Evolutionary conservation across 2,888 invertebrate species (phyloP), one percentile per base, ranked within the genome.

Genomic region (Cosmia pyralina): DNA sequence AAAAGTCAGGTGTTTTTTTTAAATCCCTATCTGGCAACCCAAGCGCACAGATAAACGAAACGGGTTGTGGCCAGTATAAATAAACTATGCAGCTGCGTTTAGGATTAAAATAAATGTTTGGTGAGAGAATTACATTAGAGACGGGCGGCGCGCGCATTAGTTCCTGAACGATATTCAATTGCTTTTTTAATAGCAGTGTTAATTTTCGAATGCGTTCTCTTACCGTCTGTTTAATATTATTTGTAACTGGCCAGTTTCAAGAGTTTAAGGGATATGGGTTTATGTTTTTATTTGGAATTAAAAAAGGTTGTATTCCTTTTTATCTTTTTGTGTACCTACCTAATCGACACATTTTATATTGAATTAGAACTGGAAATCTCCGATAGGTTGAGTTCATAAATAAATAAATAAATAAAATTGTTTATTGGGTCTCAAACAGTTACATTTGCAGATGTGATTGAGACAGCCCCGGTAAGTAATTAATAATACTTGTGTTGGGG

Each of bases 41-140:
- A 62, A 65, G 64, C 59, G 60, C 52, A 79, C 55, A 82, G 78
- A 85, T 80, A 79, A 82, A 85, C 75, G 72, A 84, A 89, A 87
- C 89, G 85, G 87, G 89, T 88, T 88, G 84, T 79, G 78, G 88
- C 79, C 81, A 86, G 87, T 88, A 87, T 88, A 87, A 89, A 89
- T 89, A 89, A 88, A 87, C 85, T 83, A 87, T 85, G 79, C 85
- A 85, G 85, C 88, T 85, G 87, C 84, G 82, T 85, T 87, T 84
- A 86, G 85, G 78, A 88, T 87, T 89, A 85, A 85, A 87, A 83
- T 85, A 88, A 86, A 89, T 85, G 85, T 86, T 88, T 87, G 82
- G 82, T 85, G 82, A 86, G 84, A 86, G 86, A 87, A 86, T 83
- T 83, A 85, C 85, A 85, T 85, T 77, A 85, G 79, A 77, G 68